Evolutionary conservation across 2,888 invertebrate species (phyloP), one percentile per base, ranked within the genome.

Genomic region (Microchrysa polita): DNA sequence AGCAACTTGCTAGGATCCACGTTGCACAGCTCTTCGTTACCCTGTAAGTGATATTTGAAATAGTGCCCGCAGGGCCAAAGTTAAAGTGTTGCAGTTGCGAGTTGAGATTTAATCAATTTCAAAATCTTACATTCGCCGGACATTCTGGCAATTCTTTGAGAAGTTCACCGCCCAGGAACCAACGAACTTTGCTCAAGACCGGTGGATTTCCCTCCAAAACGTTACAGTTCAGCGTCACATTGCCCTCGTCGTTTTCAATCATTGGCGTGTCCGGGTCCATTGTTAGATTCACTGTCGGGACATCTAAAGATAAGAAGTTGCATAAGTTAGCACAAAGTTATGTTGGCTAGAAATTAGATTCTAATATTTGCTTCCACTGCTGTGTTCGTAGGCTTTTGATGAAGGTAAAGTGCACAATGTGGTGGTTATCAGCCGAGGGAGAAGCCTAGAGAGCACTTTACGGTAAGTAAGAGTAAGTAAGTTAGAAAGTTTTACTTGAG

Each of bases 61-160:
- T 48, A 48, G 4, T 10, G 48, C 12, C 16, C 2, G 18, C 16
- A 20, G 55, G 5, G 18, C 18, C 7, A 10, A 20, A 10, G 55
- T 48, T 48, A 34, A 34, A 34, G 27, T 2, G 7, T 34, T 34
- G 27, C 48, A 48, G 12, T 48, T 48, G 16, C 48, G n/a, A n/a
- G n/a, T n/a, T n/a, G n/a, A n/a, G n/a, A 48, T 48, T 48, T 48
- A 61, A 20, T 71, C 48, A 14, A 34, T 18, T 27, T 22, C 16
- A 60, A 23, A 22, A 12, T 76, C 78, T 77, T 72, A 78, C 77
- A 61, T 67, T 60, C 9, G 16, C 23, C 10, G 75, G 88, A 82
- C 95, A 95, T 80, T 95, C 94, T 0, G 94, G 94, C 77, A 95
- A 86, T 83, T 95, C 94, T 82, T 95, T 94, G 78, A 96, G 87